Evolutionary conservation across 2,888 invertebrate genomes (phyloP), one percentile per base, ranked within the genome.

Genomic region (Bhutanitis thaidina): DNA sequence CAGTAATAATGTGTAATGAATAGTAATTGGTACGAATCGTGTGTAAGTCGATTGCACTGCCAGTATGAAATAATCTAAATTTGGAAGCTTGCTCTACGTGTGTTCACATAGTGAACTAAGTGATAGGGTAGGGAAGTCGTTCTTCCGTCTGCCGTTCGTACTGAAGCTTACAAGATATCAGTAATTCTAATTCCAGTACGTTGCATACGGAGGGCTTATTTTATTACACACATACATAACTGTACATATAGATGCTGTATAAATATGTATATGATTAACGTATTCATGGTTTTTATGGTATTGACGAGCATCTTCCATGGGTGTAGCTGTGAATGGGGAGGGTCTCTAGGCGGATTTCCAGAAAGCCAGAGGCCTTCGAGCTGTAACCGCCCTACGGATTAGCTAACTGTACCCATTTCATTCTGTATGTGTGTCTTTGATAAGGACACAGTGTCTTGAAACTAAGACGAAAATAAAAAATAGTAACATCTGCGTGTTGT

Each of bases 221-320:
- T 62, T 65, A 66, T 64, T 68, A 70, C 77, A 80, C 80, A 78
- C 72, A 71, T 73, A 79, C 77, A 64, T 68, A 69, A 52, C 65
- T 88, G 88, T 88, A 88, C 80, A 87, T 88, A 88, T 83, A 80
- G 82, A 86, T 81, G 82, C 85, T 88, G 82, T 88, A 86, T 80
- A 85, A 75, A 81, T 82, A 83, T 79, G 79, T 79, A 77, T 83
- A 84, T 80, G 78, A 71, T 73, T 77, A 74, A 77, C 63, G 67
- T 79, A 74, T 71, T 74, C 69, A 71, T 69, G 67, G 67, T 74
- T 73, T 69, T 69, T 71, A 73, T 79, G 75, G 27, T 80, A 77
- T 75, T 76, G 71, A 72, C 61, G 69, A 76, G 79, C 85, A 82
- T 83, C 77, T 71, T 78, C 82, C 36, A 12, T 35, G 35, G 35